These are phyloP conservation scores for Drosophila nigromelanica DNA, from an alignment of 1,140 invertebrate genomes.

Conservation along the genomic window DNA sequence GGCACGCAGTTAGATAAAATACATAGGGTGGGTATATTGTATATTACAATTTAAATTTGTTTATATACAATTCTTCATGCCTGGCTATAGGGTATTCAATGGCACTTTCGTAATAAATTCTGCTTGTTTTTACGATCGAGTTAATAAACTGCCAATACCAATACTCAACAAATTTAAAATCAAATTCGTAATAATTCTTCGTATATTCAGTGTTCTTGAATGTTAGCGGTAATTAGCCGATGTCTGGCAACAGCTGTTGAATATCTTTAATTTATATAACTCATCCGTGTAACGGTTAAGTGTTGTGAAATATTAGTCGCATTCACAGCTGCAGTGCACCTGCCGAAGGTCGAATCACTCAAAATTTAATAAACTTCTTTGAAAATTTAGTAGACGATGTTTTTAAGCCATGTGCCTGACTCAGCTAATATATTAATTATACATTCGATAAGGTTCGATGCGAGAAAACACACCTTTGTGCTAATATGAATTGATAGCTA, in stretches of 20 bases:
- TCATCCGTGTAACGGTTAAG: no score
- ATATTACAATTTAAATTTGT: no score
- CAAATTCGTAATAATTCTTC: no score
- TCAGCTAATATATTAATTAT: constrained; percentile 23
- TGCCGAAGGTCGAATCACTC: constrained; percentile 7
- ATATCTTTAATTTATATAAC: neutral
- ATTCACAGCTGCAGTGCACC: constrained; percentile 16
- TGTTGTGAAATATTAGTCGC: constrained; percentile 14
- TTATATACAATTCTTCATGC: no score
- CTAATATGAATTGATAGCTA: constrained; percentile 3
- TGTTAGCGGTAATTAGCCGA: neutral
- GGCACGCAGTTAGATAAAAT: no score
- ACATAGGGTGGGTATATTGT: no score
- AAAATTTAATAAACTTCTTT: constrained; percentile 14
- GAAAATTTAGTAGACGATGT: constrained; percentile 3
- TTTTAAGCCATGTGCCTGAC: neutral
- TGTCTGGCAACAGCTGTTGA: neutral
- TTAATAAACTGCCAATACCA: no score
- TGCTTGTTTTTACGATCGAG: no score
- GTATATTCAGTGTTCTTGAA: no score
- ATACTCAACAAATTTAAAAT: no score
- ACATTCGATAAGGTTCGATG: constrained; percentile 2
- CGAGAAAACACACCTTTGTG: constrained; percentile 19
- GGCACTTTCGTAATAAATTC: no score
- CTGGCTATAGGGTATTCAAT: no score